phyloP scores from a whole-genome alignment of 2,888 invertebrate species.

The Andrena bucephala region DNA sequence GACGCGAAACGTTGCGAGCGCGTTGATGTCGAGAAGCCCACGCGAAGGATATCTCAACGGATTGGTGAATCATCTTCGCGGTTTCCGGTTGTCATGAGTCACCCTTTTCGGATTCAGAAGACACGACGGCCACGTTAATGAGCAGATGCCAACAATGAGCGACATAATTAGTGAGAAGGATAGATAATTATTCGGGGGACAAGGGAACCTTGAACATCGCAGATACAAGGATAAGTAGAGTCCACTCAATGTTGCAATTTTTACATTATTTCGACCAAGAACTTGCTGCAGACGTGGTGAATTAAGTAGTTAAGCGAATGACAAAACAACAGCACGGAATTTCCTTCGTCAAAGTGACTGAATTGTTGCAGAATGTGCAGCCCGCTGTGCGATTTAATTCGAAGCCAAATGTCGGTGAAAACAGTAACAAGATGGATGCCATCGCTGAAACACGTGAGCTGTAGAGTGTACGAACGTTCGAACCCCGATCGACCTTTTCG shows the following conservation, averaged over 20 bases:
- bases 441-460: constrained; percentile 45
- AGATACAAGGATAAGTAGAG: too few species aligned
- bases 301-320: neutral
- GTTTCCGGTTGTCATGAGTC: constrained; percentile 58
- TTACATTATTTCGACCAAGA: neutral
- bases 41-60: constrained; percentile 53
- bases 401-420: constrained; percentile 38
- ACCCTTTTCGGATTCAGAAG: constrained; percentile 16
- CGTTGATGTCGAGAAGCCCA: constrained; percentile 2
- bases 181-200: neutral
- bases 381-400: constrained; percentile 11
- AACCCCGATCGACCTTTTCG: constrained; percentile 68
- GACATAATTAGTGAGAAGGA: neutral
- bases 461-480: constrained; percentile 56
- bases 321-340: constrained; percentile 3
- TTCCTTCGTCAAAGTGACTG: constrained; percentile 6
- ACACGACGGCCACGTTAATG: neutral
- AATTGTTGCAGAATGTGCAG: neutral
- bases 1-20: constrained; percentile 16
- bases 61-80: constrained; percentile 58
- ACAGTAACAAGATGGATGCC: constrained; percentile 65
- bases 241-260: neutral
- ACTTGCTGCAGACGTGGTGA: neutral
- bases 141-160: neutral
- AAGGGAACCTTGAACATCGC: neutral